These are phyloP conservation scores for Sebastes melanostomus DNA, from an alignment of 2,797 vertebrate species.

Conservation along the genomic window DNA sequence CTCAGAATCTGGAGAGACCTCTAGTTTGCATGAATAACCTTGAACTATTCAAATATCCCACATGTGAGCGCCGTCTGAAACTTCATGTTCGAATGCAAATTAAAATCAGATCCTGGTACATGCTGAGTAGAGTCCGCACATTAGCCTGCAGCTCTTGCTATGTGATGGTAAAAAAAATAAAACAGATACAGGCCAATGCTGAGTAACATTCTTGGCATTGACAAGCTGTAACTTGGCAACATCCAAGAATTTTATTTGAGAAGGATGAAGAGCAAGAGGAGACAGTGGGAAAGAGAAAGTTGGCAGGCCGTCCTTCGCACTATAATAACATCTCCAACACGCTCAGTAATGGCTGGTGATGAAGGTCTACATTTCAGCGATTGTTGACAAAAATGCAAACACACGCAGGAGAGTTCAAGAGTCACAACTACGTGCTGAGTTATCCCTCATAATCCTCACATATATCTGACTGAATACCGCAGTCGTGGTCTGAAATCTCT, in stretches of 20 bases:
- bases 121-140: slow-evolving; percentile 32
- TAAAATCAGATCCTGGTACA: slow-evolving; percentile 29
- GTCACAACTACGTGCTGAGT: not conserved
- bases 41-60: slow-evolving; percentile 7
- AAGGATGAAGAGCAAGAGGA: slow-evolving; percentile 29
- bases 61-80: not conserved
- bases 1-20: slow-evolving; percentile 19
- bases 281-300: slow-evolving; percentile 36
- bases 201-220: slow-evolving; percentile 71
- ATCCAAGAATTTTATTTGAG: slow-evolving; percentile 56
- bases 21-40: slow-evolving; percentile 10
- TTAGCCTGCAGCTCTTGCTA: slow-evolving; percentile 44
- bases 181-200: slow-evolving; percentile 54
- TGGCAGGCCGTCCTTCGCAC: slow-evolving; percentile 27
- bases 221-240: slow-evolving; percentile 71
- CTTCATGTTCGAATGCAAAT: slow-evolving; percentile 28
- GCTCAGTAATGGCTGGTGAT: slow-evolving; percentile 19
- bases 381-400: slow-evolving; percentile 14
- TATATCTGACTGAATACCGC: slow-evolving; percentile 15
- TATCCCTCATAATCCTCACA: slow-evolving; percentile 27
- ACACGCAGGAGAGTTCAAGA: not conserved
- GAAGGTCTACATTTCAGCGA: slow-evolving; percentile 6
- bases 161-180: slow-evolving; percentile 16
- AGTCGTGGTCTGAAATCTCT: slow-evolving; percentile 40
- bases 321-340: slow-evolving; percentile 34